Base-by-base conservation (phyloP, 1,140 invertebrate species). In the Drosophila fuyamai region DNA sequence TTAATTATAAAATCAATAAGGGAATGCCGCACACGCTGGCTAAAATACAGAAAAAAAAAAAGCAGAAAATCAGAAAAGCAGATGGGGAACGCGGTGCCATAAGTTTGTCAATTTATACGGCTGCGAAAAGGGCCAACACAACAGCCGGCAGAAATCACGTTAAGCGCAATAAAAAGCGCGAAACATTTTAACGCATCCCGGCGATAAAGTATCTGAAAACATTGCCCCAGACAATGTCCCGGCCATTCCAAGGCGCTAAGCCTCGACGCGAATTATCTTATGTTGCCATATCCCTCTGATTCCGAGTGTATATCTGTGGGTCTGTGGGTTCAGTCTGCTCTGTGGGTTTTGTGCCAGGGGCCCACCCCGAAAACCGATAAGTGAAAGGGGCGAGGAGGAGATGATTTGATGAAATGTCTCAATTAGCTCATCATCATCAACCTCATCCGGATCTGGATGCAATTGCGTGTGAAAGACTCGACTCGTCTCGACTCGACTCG, bases 1-100 rank as follows among this genome's bases (percentile, higher is more conserved):
- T 90, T 90, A 90, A 90, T 90, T 90, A 90, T 81, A 90, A 90
- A 90, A 90, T 90, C 88, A 90, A 90, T 90, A 90, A 90, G 82
- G 73, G 80, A 86, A 76, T 72, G 86, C 88, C 82, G 84, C 84
- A 89, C 76, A 83, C 71, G 65, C 84, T 70, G 73, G 62, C 41
- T 73, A 23, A 44, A 44, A 44, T 23, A 16, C 13, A 8, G 3
- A 8, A 8, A 43, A 14, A 44, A 14, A 4, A 8, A 10, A 18
- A 18, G 8, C 10, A 41, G 59, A 18, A 18, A 12, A 41, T 56
- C 44, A 36, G 27, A 51, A 35, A 48, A 23, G 23, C 23, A 23
- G 4, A 47, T 51, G 14, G 38, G 41, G 10, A 75, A 63, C 71
- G 54, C 48, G 60, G 46, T 59, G 55, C 79, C 84, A 89, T 89